These are phyloP conservation scores for Galendromus occidentalis DNA, from an alignment of 1,140 invertebrate genomes.

Conservation along the genomic window DNA sequence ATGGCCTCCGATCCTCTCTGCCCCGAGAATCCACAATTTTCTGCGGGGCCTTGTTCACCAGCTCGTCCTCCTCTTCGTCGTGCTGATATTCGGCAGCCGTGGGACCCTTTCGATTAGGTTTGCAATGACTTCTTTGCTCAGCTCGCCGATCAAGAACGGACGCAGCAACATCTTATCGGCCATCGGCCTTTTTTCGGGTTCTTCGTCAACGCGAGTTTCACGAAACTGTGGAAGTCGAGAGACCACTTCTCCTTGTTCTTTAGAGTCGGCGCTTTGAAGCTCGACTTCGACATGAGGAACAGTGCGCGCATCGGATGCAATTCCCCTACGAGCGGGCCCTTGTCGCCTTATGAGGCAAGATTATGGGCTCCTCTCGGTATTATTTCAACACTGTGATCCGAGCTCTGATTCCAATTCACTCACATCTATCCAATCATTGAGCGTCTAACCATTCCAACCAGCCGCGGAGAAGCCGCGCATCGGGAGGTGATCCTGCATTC, in stretches of 20 bases:
- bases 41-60: conserved; percentile 64
- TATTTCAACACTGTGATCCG: no score
- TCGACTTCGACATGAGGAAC: conserved; percentile 96
- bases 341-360: no score
- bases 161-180: conserved; percentile 80
- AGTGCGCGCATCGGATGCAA: conserved; percentile 94
- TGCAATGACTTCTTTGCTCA: conserved; percentile 34
- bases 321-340: no score
- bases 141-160: conserved; percentile 68
- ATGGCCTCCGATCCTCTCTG: not conserved
- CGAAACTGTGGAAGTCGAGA: conserved; percentile 80
- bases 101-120: not conserved
- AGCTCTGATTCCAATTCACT: no score
- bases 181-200: conserved; percentile 96
- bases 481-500: no score
- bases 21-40: conserved; percentile 46
- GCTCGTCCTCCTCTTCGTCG: conserved; percentile 29
- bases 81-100: not conserved
- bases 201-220: conserved; percentile 93
- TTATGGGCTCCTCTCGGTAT: no score
- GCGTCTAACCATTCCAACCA: no score
- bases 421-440: no score
- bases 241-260: conserved; percentile 95
- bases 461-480: no score
- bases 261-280: conserved; percentile 88